Conservation (phyloP, 2,888 invertebrate genomes). For the Byasa hedistus region DNA sequence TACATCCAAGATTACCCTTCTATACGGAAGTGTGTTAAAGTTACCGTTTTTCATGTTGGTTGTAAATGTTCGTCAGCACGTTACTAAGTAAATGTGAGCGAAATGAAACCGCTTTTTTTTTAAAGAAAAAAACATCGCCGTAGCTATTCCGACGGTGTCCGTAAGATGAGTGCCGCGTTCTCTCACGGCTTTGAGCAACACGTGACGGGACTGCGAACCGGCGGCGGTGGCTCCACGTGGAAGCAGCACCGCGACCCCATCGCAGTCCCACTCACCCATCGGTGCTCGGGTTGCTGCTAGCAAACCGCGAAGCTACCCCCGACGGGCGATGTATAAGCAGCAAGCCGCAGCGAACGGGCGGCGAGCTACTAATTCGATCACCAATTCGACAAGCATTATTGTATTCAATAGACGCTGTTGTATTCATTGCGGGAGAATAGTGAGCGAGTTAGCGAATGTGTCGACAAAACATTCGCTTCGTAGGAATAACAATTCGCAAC, state of each 20-base stretch:
- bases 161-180: constrained; percentile 37
- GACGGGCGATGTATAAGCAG: constrained; percentile 13
- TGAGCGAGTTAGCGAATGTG: constrained; percentile 24
- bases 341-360: background rate
- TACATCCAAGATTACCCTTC: background rate
- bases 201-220: constrained; percentile 38
- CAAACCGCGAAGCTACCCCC: background rate
- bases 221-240: constrained; percentile 21
- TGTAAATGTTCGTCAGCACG: too few species aligned
- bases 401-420: constrained; percentile 29
- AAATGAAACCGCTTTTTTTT: constrained; percentile 14
- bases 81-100: background rate
- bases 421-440: constrained; percentile 26
- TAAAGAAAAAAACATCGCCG: constrained; percentile 13
- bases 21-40: background rate
- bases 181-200: constrained; percentile 35
- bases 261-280: constrained; percentile 4
- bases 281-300: background rate
- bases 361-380: constrained; percentile 13
- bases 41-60: background rate
- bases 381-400: constrained; percentile 28
- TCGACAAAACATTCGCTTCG: constrained; percentile 28
- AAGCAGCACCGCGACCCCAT: background rate
- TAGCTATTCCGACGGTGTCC: constrained; percentile 19
- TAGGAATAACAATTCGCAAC: constrained; percentile 29